These are phyloP conservation scores for Fringilla coelebs DNA, from an alignment of 2,797 vertebrate genomes.

Conservation along the genomic window DNA sequence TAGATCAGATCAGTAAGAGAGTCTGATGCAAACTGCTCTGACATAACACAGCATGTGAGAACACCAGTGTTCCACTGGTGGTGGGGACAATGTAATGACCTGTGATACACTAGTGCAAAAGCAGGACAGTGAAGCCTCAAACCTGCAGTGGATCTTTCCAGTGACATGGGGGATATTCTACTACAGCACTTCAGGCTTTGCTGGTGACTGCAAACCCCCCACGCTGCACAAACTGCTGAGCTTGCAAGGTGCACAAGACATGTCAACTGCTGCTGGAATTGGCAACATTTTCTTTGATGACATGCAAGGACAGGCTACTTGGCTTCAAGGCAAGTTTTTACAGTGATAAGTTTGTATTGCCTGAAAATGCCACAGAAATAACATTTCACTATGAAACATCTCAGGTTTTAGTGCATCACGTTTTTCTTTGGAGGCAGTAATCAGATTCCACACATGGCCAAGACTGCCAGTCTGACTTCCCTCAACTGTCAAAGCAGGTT, in stretches of 20 bases:
- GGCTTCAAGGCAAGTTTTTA: neutral
- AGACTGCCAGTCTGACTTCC: neutral
- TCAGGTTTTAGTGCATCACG: neutral
- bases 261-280: neutral
- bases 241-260: neutral
- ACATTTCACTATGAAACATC: neutral
- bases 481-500: neutral
- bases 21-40: neutral
- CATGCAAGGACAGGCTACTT: neutral
- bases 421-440: neutral
- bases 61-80: neutral
- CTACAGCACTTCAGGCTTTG: neutral
- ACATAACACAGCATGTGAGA: rapidly evolving
- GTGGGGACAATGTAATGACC: neutral
- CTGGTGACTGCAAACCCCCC: neutral
- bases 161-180: neutral
- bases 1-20: neutral
- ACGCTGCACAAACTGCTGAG: neutral
- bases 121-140: neutral
- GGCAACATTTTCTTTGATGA: neutral
- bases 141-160: neutral
- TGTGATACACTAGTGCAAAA: neutral
- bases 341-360: neutral
- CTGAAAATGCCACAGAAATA: neutral
- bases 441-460: neutral